These are phyloP conservation scores for Apocrypta bakeri DNA, from an alignment of 1,140 invertebrate species.

Conservation along the genomic window DNA sequence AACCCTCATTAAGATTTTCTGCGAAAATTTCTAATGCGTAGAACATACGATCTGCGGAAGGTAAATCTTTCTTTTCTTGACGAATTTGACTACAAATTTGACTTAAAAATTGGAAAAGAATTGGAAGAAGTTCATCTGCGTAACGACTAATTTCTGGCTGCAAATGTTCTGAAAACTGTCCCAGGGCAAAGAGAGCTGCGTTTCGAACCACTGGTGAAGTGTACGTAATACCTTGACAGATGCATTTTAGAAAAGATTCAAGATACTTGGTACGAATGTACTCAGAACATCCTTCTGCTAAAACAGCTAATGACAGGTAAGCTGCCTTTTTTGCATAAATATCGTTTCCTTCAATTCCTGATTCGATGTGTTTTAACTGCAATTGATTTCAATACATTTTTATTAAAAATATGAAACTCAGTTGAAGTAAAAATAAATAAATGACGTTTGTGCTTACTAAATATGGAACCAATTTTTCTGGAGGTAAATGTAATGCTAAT, in stretches of 20 bases:
- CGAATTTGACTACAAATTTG: conserved; percentile 76
- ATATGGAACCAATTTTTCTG: conserved; percentile 84
- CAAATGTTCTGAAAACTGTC: conserved; percentile 88
- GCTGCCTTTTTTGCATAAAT: conserved; percentile 80
- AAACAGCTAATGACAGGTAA: conserved; percentile 83
- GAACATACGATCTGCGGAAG: conserved; percentile 83
- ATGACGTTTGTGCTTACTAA: conserved; percentile 72
- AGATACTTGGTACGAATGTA: conserved; percentile 84
- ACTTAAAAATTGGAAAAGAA: conserved; percentile 82
- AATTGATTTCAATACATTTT: conserved; percentile 47
- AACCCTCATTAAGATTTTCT: conserved; percentile 83
- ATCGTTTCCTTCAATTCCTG: conserved; percentile 77
- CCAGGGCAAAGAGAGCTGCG: conserved; percentile 86
- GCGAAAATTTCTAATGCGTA: conserved; percentile 89
- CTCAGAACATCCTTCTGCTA: conserved; percentile 88
- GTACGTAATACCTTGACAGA: conserved; percentile 83
- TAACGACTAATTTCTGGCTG: conserved; percentile 85
- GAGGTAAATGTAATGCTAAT: conserved; percentile 85
- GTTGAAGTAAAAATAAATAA: not conserved
- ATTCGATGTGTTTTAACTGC: conserved; percentile 78
- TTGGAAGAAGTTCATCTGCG: conserved; percentile 82
- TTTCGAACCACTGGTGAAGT: conserved; percentile 79
- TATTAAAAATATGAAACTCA: conserved; percentile 20
- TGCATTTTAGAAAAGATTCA: conserved; percentile 80
- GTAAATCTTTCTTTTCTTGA: conserved; percentile 76